Evolutionary conservation across 2,113 vertebrate species (phyloP), one percentile per base, ranked within the genome.

Genomic region (Regulus satrapa): DNA sequence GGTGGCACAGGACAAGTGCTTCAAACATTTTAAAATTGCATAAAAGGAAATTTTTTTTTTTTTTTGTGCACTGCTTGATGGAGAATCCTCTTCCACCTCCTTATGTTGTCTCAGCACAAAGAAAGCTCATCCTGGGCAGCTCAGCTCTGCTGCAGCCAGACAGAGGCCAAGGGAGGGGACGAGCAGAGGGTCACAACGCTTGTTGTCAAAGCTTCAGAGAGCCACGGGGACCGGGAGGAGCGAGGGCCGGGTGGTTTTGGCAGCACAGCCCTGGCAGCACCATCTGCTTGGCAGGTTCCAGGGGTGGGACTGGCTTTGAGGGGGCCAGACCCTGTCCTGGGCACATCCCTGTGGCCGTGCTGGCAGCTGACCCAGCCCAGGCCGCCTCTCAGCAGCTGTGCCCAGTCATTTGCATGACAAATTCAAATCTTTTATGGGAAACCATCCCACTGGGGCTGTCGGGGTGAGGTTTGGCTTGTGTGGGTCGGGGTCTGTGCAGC

Each of bases 381-480:
- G 74, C 59, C 74, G 55, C 48, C 52, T 46, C 88, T 64, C 78
- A 24, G 69, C 93, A 93, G 78, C 88, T 92, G 79, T 76, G 62
- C 79, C 62, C 43, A 20, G 32, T 19, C 46, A 67, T 90, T 95
- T 94, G 86, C 88, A 84, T 89, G 34, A 67, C 72, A 92, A 88
- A 95, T 90, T 91, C 38, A 56, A 40, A 55, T 40, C 0, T 19
- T 88, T 83, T 58, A 16, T 74, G 21, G 76, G 89, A 83, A 95
- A 41, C 14, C 13, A 8, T 68, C 83, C 6, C 38, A 3, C 7
- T 1, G 4, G 24, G 45, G 25, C 67, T 69, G 58, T 52, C 45
- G 18, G 66, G 49, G 25, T n/a, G 58, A 68, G 38, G 11, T 49
- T 48, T 72, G 74, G 4, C 31, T 45, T 10, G 19, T 26, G 9